A percentile compares a stretch with the other conserved stretches of the same genome.
phyloP scores from a whole-genome alignment of 2,113 vertebrate genomes.

The Oreochromis niloticus region DNA sequence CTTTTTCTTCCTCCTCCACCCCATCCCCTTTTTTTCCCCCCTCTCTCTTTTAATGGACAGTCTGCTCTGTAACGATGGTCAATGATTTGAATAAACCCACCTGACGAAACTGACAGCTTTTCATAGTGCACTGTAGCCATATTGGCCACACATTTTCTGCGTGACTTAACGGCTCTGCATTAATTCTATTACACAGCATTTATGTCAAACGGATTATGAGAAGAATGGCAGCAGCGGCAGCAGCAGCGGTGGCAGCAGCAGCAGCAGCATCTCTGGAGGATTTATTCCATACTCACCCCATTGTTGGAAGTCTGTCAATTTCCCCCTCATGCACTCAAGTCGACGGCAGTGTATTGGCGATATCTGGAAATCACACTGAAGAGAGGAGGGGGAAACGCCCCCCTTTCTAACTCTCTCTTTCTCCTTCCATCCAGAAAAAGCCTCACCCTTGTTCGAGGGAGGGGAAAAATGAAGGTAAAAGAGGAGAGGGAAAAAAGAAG shows the following conservation, averaged over 20 bases:
- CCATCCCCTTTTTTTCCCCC: not conserved
- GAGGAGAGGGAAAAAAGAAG: not conserved
- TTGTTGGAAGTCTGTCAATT: constrained; percentile 63
- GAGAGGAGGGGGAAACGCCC: constrained; percentile 53
- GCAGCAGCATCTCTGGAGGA: constrained; percentile 6
- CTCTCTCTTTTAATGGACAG: not conserved
- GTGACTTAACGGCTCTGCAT: constrained; percentile 2
- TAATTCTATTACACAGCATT: constrained; percentile 37
- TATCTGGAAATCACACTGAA: constrained; percentile 62
- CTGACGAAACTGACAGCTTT: constrained; percentile 32
- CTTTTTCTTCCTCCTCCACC: not conserved
- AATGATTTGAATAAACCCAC: constrained; percentile 10
- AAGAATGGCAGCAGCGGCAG: not conserved
- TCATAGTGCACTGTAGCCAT: constrained; percentile 21
- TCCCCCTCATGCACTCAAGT: constrained; percentile 36
- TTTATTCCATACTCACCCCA: constrained; percentile 56
- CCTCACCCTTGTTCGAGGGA: constrained; percentile 2
- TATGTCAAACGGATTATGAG: constrained; percentile 17
- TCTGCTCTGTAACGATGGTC: not conserved
- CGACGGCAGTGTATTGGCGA: constrained; percentile 48
- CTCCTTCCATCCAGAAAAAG: not conserved
- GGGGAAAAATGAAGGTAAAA: constrained; percentile 4
- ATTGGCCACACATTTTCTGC: constrained; percentile 31
- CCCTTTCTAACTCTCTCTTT: constrained; percentile 54
- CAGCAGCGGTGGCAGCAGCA: not conserved